phyloP scores from a whole-genome alignment of 2,888 invertebrate species.

The Lasioglossum villosulum region DNA sequence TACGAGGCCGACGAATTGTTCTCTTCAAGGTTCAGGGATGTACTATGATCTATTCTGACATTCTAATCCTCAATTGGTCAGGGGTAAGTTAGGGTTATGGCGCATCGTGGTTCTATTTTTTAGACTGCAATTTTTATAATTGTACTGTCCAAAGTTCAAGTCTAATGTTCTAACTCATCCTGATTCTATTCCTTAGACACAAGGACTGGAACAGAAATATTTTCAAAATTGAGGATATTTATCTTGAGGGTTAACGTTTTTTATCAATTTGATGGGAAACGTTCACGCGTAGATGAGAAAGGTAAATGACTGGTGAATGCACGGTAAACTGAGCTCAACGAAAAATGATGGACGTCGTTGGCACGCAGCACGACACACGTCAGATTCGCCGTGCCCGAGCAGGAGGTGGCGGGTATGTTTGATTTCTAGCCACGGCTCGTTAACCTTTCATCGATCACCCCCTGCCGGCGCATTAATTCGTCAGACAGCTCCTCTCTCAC shows the following conservation, averaged over 20 bases:
- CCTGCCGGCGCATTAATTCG: conserved; percentile 62
- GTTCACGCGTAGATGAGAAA: background rate
- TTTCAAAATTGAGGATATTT: background rate
- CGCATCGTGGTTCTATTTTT: background rate
- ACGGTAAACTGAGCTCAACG: background rate
- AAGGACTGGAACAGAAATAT: background rate
- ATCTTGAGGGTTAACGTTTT: background rate
- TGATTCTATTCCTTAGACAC: background rate
- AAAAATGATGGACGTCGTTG: background rate
- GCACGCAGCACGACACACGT: conserved; percentile 37
- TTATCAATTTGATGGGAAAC: background rate
- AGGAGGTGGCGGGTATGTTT: conserved; percentile 59
- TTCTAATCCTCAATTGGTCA: background rate
- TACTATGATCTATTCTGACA: background rate
- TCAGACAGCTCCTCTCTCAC: conserved; percentile 24
- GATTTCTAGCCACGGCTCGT: conserved; percentile 75
- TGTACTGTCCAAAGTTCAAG: background rate
- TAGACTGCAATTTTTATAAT: background rate
- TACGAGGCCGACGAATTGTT: no score
- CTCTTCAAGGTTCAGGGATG: background rate
- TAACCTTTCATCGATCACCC: conserved; percentile 76
- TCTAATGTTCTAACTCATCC: background rate
- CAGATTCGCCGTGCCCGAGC: conserved; percentile 54
- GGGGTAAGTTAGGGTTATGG: background rate
- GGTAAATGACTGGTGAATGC: background rate